Base-by-base conservation (phyloP, 2,113 vertebrate species). In the Sturnira hondurensis region DNA sequence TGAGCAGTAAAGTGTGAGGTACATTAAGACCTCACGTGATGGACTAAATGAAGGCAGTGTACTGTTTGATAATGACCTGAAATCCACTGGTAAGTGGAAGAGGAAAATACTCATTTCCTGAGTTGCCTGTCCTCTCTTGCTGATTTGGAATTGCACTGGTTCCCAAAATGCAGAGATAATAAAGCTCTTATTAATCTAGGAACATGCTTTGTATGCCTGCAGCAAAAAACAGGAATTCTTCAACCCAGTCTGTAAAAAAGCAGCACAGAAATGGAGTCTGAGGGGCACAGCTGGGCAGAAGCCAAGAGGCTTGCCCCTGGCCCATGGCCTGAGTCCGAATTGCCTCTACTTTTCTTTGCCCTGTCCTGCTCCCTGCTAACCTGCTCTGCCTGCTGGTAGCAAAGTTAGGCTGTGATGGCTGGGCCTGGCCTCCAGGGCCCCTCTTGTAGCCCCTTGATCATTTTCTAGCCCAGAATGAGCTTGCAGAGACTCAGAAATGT, bases 11-110 rank as follows among this genome's bases (percentile, higher is more conserved):
- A 86, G 82, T 56, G 86, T 65, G 88, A 94, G 65, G 73, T 87
- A 82, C 89, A 43, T 94, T 95, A 95, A 93, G 87, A 94, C 58
- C 63, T 93, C 83, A 31, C 38, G 89, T 13, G 85, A 91, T 38
- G 95, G 96, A 97, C 95, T 95, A 94, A 96, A 97, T 74, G 54
- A 93, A 94, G 83, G 86, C 83, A 58, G 36, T 0, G 1, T 0
- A 20, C 78, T 83, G 63, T 47, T 84, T 74, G 5, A 19, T 78
- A 94, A 94, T 74, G 86, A 85, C 87, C 94, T 81, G 52, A 74
- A 87, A 94, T 41, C 86, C 86, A 36, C 43, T 20, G 19, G 6
- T 58, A 93, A 67, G 56, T 65, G 68, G 47, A 86, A 78, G 50
- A 36, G 45, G n/a, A 61, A 81, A 77, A 67, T 28, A 17, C 76